These are phyloP conservation scores for Sinosuthora webbiana DNA, from an alignment of 2,113 vertebrate genomes.

Conservation along the genomic window DNA sequence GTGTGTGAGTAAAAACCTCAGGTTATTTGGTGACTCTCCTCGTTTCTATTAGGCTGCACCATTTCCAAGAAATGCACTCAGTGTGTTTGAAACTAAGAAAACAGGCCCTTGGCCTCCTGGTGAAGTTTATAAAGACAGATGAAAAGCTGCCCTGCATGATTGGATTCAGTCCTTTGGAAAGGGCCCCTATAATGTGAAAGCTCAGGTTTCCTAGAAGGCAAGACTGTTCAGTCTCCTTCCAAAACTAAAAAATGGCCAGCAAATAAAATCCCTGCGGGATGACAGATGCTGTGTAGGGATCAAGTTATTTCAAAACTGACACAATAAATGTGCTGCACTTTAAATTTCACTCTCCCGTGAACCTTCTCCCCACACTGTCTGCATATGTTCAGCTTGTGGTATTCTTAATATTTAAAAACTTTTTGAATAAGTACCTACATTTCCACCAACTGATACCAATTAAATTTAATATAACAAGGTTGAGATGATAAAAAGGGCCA, in stretches of 20 bases:
- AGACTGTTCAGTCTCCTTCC: background rate
- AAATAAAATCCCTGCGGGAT: background rate
- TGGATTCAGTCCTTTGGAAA: background rate
- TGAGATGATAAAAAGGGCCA: background rate
- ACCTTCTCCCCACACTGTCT: background rate
- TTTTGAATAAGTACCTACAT: background rate
- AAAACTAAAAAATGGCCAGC: background rate
- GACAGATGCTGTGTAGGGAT: background rate
- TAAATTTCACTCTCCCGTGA: background rate
- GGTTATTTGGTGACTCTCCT: background rate
- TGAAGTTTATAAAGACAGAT: background rate
- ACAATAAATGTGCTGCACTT: background rate
- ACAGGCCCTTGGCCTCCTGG: background rate
- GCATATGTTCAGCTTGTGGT: background rate
- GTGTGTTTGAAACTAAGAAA: background rate
- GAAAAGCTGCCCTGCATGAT: background rate
- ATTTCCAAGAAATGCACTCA: background rate
- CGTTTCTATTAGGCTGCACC: background rate
- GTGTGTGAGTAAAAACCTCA: background rate
- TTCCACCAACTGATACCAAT: background rate
- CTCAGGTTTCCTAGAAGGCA: background rate
- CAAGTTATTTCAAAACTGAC: background rate
- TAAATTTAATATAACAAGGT: background rate
- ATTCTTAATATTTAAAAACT: background rate
- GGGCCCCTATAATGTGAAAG: background rate